Evolutionary conservation across 2,888 invertebrate genomes (phyloP), one percentile per base, ranked within the genome.

Genomic region (Euphydryas editha): DNA sequence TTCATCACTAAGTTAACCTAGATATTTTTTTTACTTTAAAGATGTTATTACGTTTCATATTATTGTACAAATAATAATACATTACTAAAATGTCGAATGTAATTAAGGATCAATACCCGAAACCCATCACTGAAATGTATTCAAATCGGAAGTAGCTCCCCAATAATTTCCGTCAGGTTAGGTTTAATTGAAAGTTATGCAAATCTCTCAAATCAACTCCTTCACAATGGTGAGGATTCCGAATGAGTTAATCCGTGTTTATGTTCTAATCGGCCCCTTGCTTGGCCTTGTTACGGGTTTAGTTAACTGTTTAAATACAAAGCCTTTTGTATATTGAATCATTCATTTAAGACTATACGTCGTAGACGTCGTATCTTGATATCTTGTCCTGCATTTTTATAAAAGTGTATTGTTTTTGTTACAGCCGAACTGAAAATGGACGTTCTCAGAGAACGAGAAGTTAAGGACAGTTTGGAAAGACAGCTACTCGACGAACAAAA

Each of bases 371-470:
- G 54, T 54, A 17, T 54, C 10, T 54, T 36, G 30, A 17, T 36
- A 36, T 17, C 2, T 54, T 39, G 11, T 15, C 11, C 39, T 39
- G 18, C 2, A 18, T 20, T 20, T 20, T 39, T 2, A 1, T 18
- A 56, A 51, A 36, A 30, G 56, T 20, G 24, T 63, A 72, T 62
- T 51, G 56, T 61, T 82, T 64, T 68, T 92, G 85, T 95, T 95
- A 64, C 95, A 99, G 99, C 98, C 85, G 98, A 99, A 93, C 94
- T 99, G 78, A 98, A 98, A 93, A 98, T 98, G 97, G 98, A 98
- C 90, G 96, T 98, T 71, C 93, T 98, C 74, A 94, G 98, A 81
- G 98, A 99, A 92, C 93, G 98, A 81, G 98, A 98, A 93, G 96
- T 97, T 70, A 97, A 98, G 93, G 98, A 98, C 92, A 98, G 96